A percentile compares a stretch with the other conserved stretches of the same genome.
These are phyloP conservation scores for Microlaimidae sp. DNA, from an alignment of 2,888 invertebrate genomes.

Conservation along the genomic window DNA sequence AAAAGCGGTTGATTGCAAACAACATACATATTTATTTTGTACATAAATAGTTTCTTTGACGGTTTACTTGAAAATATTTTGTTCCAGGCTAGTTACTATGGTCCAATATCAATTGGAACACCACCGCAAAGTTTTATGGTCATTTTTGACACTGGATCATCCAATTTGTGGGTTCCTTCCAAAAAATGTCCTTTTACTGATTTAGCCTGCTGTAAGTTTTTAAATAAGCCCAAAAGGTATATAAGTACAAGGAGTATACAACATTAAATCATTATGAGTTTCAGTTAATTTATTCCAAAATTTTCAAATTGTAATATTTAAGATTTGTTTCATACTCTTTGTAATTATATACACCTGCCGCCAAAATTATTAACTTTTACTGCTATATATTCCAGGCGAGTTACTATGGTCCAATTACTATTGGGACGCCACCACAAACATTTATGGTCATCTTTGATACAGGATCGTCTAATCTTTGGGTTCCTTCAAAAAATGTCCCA, in stretches of 20 bases:
- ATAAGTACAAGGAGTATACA: too few relatives aligned
- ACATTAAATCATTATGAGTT: too few relatives aligned
- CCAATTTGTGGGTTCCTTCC: slow-evolving; percentile 92
- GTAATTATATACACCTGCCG: too few relatives aligned
- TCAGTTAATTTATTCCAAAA: too few relatives aligned
- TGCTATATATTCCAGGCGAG: background rate
- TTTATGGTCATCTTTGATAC: slow-evolving; percentile 15
- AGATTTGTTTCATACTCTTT: too few relatives aligned
- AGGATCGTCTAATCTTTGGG: slow-evolving; percentile 15
- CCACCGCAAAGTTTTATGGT: slow-evolving; percentile 46
- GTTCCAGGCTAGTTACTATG: slow-evolving; percentile 42
- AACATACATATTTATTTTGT: too few relatives aligned
- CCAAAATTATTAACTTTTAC: too few relatives aligned
- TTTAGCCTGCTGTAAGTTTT: slow-evolving; percentile 78
- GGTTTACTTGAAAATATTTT: too few relatives aligned
- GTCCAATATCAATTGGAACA: slow-evolving; percentile 39
- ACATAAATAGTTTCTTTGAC: too few relatives aligned
- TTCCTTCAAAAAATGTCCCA: slow-evolving; percentile 10
- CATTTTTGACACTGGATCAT: slow-evolving; percentile 92
- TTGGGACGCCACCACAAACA: background rate
- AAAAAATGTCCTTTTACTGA: slow-evolving; percentile 79
- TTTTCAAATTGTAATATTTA: too few relatives aligned
- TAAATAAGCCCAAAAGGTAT: too few relatives aligned
- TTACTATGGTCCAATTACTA: background rate
- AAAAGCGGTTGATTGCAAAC: too few relatives aligned